Conservation (phyloP, 2,113 vertebrate species). For the Crotophaga sulcirostris region DNA sequence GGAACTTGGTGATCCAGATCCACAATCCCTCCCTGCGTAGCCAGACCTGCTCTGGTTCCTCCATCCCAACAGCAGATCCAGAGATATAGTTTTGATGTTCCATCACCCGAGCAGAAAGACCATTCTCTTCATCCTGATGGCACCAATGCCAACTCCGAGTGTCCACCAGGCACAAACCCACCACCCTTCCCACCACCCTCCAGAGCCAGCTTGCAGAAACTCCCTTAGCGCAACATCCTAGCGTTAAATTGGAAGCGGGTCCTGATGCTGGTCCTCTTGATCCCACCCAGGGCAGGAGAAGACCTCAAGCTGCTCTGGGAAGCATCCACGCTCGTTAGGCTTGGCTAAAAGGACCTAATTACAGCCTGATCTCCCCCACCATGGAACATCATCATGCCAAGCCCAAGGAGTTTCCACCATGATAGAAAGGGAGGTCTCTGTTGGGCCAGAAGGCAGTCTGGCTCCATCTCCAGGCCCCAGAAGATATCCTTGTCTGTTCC, state of each 20-base stretch:
- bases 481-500: fast-evolving
- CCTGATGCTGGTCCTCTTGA: not conserved
- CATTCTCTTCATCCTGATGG: not conserved
- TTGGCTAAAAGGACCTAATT: not conserved
- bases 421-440: too few species aligned
- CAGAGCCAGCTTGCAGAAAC: too few species aligned
- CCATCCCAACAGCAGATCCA: not conserved
- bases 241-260: too few species aligned
- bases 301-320: not conserved
- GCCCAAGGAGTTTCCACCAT: too few species aligned
- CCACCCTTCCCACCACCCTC: not conserved
- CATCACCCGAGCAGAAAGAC: too few species aligned
- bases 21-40: fast-evolving
- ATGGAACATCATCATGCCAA: too few species aligned
- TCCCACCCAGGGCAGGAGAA: not conserved
- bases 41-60: not conserved
- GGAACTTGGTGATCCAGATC: not conserved
- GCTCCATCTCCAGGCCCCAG: fast-evolving
- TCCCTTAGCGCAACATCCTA: too few species aligned
- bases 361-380: not conserved
- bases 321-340: not conserved
- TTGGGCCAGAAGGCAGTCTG: fast-evolving
- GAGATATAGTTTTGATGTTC: too few species aligned
- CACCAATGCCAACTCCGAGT: too few species aligned
- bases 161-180: not conserved